A percentile compares a stretch with the other conserved stretches of the same genome.
Evolutionary conservation across 2,113 vertebrate species (phyloP).

Genomic region (Arvicanthis niloticus): DNA sequence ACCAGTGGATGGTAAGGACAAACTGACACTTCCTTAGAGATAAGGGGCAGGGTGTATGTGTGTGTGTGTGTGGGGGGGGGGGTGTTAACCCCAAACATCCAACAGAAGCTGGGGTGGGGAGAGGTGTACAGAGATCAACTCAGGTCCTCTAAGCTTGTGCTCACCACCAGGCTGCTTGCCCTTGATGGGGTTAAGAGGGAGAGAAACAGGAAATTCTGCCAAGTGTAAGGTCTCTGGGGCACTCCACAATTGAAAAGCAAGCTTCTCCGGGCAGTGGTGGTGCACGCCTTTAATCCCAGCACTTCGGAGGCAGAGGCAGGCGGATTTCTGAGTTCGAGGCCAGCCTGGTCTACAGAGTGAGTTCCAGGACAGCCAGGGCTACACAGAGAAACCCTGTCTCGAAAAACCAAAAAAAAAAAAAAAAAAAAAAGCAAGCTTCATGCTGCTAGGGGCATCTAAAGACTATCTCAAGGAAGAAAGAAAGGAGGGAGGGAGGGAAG

Average conservation of each 20-base stretch:
- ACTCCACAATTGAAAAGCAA: not conserved
- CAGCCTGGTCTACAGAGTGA: no score
- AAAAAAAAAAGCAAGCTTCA: not conserved
- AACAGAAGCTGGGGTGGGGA: not conserved
- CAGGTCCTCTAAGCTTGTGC: not conserved
- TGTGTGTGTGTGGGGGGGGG: no score
- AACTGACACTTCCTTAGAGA: not conserved
- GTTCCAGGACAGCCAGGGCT: no score
- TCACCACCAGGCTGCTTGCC: not conserved
- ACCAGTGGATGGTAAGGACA: accelerated
- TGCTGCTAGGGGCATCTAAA: not conserved
- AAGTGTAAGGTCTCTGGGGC: no score
- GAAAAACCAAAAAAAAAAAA: no score
- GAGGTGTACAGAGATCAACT: not conserved
- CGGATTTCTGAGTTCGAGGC: no score
- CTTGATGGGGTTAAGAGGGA: not conserved
- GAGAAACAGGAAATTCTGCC: not conserved
- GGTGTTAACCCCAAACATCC: not conserved
- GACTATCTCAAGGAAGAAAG: no score
- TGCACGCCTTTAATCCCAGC: no score
- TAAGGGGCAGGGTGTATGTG: no score
- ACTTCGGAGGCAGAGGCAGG: no score
- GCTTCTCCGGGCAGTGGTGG: no score
- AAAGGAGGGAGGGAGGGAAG: not conserved
- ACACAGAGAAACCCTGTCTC: no score